A percentile compares a stretch with the other conserved stretches of the same genome.
phyloP scores from a whole-genome alignment of 2,888 invertebrate genomes.

The Drosophila maculinotata region DNA sequence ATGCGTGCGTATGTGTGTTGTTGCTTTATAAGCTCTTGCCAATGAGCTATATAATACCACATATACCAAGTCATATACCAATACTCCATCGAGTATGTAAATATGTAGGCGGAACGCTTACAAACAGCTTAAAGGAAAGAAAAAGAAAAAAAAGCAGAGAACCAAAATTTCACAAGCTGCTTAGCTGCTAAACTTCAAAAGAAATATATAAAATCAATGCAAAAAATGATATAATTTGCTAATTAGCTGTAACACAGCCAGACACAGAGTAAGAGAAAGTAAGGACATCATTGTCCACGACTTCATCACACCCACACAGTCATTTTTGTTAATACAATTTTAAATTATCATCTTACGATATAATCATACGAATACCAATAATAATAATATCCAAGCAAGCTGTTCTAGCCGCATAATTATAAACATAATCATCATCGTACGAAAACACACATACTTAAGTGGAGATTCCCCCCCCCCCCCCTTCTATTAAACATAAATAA shows the following conservation, averaged over 20 bases:
- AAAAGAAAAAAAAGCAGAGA: not conserved
- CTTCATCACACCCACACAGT: conserved; percentile 50
- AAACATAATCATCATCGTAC: conserved; percentile 65
- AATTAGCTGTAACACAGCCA: conserved; percentile 6
- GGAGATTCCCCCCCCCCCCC: conserved; percentile 45
- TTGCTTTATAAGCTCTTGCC: conserved; percentile 27
- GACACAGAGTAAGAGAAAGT: conserved; percentile 7
- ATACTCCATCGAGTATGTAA: conserved; percentile 51
- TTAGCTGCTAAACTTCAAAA: conserved; percentile 13
- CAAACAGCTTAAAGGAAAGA: not conserved
- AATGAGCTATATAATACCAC: conserved; percentile 18
- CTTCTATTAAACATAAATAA: conserved; percentile 41
- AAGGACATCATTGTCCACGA: conserved; percentile 13
- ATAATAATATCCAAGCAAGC: conserved; percentile 47
- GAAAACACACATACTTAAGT: conserved; percentile 38
- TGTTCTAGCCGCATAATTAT: conserved; percentile 68
- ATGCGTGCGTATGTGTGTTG: conserved; percentile 16
- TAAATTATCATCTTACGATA: conserved; percentile 60
- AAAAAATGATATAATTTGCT: conserved; percentile 23
- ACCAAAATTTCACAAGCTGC: conserved; percentile 22
- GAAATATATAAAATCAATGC: not conserved
- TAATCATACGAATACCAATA: conserved; percentile 46
- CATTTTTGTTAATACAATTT: conserved; percentile 64
- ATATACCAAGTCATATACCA: conserved; percentile 43
- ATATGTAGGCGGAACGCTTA: conserved; percentile 41